Conservation (phyloP, 2,113 vertebrate species). For the Dasyurus viverrinus region DNA sequence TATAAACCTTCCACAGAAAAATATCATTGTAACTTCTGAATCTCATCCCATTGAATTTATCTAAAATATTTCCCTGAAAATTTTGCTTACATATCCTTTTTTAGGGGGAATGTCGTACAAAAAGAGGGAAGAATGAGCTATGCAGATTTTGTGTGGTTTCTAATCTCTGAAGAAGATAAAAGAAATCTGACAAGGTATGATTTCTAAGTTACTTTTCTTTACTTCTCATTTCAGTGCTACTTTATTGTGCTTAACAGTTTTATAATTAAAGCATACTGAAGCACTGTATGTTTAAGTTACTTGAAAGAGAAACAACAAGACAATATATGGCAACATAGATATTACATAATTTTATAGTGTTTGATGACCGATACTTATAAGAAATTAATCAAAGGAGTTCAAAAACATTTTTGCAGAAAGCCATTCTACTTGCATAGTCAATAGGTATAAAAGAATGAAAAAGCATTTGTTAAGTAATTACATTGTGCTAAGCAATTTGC, state of each 20-base stretch:
- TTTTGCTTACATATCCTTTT: slow-evolving; percentile 70
- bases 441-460: not conserved
- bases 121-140: slow-evolving; percentile 98
- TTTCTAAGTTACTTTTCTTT: slow-evolving; percentile 14
- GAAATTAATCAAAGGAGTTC: not conserved
- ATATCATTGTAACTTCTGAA: slow-evolving; percentile 54
- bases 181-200: slow-evolving; percentile 95
- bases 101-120: slow-evolving; percentile 93
- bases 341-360: not conserved
- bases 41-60: slow-evolving; percentile 31
- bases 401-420: not conserved
- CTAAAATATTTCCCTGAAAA: slow-evolving; percentile 43
- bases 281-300: not conserved
- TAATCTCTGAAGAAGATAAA: slow-evolving; percentile 99
- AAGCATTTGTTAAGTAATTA: not conserved
- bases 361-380: not conserved
- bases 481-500: not conserved
- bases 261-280: not conserved
- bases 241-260: not conserved
- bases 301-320: not conserved
- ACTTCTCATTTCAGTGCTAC: not conserved
- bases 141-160: slow-evolving; percentile 98
- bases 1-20: slow-evolving; percentile 52
- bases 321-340: not conserved
- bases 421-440: not conserved